Base-by-base conservation (phyloP, 2,797 vertebrate genomes). In the Ctenopoma multispine region DNA sequence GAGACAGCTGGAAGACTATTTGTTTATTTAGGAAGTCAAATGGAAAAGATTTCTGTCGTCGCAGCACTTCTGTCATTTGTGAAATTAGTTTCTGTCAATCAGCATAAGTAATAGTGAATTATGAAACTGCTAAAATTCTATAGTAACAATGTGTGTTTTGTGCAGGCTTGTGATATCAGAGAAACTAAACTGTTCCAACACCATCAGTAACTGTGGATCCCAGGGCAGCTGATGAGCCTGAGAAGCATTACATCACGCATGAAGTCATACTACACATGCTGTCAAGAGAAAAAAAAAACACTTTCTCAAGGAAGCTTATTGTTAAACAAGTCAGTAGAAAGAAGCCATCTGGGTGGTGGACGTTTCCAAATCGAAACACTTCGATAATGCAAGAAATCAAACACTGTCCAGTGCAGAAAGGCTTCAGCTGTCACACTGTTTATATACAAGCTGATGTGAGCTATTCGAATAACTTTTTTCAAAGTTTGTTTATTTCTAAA, bases 321-420 rank as follows among this genome's bases (percentile, higher is more conserved):
- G 18, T 29, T 60, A 59, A 63, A 13, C 9, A 2, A 60, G 31
- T 29, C 51, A 51, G 17, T 23, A 34, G 49, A 76, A 62, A 61
- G 68, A 63, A 75, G 44, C 68, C 78, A 68, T 11, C 47, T 72
- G 72, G 41, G 50, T 21, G 15, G 46, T 14, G 9, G 10, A 51
- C 13, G 15, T 40, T 63, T 85, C 59, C 80, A 66, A 77, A 73
- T 53, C 56, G 51, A 61, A 82, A 27, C 27, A 62, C 21, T 43
- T 65, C 31, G 13, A 40, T 58, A 27, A 53, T 18, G 12, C 46
- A 49, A 15, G 21, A 55, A 56, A 47, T 71, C 29, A 77, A 78
- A 51, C 57, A 55, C 10, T 12, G 27, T 62, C 21, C 23, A 27
- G 31, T 10, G 14, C 54, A 56, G 44, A 44, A 44, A 71, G 20